Evolutionary conservation across 2,888 invertebrate genomes (phyloP).

Genomic region (Ligdia adustata): DNA sequence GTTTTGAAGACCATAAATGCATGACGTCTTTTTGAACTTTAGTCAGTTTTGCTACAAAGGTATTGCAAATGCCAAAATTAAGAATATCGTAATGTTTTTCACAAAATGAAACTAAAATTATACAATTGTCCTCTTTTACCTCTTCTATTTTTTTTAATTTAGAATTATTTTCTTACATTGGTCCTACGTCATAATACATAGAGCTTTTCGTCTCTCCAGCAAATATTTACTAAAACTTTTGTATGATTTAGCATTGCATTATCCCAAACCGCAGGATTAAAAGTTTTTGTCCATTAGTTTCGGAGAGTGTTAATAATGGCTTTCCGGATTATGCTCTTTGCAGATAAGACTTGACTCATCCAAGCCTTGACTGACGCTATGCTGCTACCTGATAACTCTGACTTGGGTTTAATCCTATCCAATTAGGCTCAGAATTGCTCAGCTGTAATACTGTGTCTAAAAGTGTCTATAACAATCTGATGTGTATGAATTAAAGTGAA

Average conservation of each 20-base stretch:
- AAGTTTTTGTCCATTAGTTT: constrained; percentile 79
- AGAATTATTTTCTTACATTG: too few relatives aligned
- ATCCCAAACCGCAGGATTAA: constrained; percentile 67
- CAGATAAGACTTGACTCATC: constrained; percentile 57
- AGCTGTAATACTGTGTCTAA: neutral
- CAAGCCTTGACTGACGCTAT: constrained; percentile 65
- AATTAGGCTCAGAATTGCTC: constrained; percentile 40
- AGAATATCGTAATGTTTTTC: too few relatives aligned
- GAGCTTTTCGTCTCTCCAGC: too few relatives aligned
- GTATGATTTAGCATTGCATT: constrained; percentile 57
- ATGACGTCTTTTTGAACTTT: too few relatives aligned
- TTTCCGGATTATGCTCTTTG: constrained; percentile 67
- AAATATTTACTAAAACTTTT: constrained; percentile 40
- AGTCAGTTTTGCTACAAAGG: too few relatives aligned
- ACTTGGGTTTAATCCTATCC: constrained; percentile 43
- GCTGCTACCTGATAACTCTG: constrained; percentile 65
- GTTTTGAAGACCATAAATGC: too few relatives aligned
- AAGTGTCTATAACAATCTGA: neutral
- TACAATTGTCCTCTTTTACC: too few relatives aligned
- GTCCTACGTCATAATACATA: too few relatives aligned
- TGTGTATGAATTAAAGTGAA: too few relatives aligned
- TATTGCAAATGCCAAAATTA: too few relatives aligned
- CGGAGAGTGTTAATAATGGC: constrained; percentile 80
- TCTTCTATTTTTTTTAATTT: too few relatives aligned
- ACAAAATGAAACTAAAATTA: too few relatives aligned